Conservation (phyloP, 2,113 vertebrate genomes). For the Myocastor coypus region DNA sequence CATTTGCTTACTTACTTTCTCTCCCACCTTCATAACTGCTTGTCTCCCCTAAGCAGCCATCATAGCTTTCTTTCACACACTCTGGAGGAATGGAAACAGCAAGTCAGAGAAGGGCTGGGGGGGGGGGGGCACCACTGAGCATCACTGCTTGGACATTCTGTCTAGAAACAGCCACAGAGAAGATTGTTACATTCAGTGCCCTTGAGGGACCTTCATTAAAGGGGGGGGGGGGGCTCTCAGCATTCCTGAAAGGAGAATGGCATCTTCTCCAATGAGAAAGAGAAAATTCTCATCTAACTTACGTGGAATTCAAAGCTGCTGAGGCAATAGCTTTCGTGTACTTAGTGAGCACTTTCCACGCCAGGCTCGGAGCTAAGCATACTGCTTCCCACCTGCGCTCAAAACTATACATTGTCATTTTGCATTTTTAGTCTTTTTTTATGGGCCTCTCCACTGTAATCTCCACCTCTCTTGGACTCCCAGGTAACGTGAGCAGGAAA, state of each 20-base stretch:
- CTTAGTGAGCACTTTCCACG: rapidly evolving
- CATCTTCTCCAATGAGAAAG: neutral
- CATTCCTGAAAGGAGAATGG: neutral
- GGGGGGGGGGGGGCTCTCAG: neutral
- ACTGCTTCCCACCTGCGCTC: neutral
- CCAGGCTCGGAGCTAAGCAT: neutral
- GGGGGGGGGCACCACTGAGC: neutral
- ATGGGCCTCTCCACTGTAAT: neutral
- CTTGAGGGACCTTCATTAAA: neutral
- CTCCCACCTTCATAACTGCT: neutral
- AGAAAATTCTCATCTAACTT: neutral
- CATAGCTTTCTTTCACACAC: neutral
- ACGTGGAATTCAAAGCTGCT: neutral
- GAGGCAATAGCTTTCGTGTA: neutral
- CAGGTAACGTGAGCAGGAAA: neutral
- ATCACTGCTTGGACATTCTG: neutral
- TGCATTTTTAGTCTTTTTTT: neutral
- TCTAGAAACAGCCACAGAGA: neutral
- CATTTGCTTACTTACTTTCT: neutral
- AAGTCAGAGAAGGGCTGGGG: neutral
- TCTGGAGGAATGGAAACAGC: neutral
- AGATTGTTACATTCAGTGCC: neutral
- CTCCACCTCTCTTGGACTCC: neutral
- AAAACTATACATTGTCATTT: neutral
- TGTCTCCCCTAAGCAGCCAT: neutral